Conservation (phyloP, 1,140 invertebrate genomes). For the Orussus abietinus region DNA sequence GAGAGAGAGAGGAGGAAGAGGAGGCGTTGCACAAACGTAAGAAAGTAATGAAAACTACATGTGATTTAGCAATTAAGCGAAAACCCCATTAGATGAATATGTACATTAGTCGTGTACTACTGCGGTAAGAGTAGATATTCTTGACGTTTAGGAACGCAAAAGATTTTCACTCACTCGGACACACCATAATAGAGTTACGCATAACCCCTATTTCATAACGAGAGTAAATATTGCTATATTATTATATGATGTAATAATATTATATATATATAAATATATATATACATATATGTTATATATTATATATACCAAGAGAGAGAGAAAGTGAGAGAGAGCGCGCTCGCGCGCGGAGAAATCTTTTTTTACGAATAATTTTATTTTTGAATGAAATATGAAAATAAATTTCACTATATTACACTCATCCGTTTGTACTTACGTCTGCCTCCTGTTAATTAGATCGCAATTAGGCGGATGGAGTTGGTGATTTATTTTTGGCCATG, state of each 20-base stretch:
- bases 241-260: slow-evolving; percentile 28
- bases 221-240: slow-evolving; percentile 28
- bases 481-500: no score
- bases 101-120: slow-evolving; percentile 10
- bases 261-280: slow-evolving; percentile 22
- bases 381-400: slow-evolving; percentile 52
- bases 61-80: slow-evolving; percentile 51
- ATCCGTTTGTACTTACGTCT: no score
- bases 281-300: slow-evolving; percentile 35
- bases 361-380: slow-evolving; percentile 56
- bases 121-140: slow-evolving; percentile 5
- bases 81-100: slow-evolving; percentile 36
- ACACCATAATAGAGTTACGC: slow-evolving; percentile 20
- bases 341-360: slow-evolving; percentile 47
- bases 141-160: neutral
- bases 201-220: slow-evolving; percentile 22
- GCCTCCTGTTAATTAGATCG: no score
- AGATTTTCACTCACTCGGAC: neutral
- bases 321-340: no score
- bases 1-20: slow-evolving; percentile 18
- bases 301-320: slow-evolving; percentile 35
- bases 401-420: slow-evolving; percentile 43
- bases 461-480: no score
- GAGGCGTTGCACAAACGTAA: slow-evolving; percentile 35
- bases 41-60: slow-evolving; percentile 45